Percentiles rank a stretch among this genome's conserved stretches.
Evolutionary conservation across 2,797 vertebrate species (phyloP).

Genomic region (Sebastes oblongus): DNA sequence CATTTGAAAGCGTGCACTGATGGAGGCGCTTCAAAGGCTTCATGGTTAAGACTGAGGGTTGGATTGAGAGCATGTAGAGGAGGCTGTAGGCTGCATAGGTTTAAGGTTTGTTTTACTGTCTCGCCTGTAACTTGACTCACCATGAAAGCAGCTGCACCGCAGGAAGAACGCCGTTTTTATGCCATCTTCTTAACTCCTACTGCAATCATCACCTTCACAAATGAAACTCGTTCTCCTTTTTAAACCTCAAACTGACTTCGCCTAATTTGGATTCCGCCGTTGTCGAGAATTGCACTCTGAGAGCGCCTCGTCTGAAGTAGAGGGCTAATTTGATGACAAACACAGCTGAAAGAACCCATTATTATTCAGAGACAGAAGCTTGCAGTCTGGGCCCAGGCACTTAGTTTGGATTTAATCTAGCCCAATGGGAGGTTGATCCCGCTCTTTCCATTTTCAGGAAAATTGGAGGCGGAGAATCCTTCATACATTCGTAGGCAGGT

Average conservation of each 20-base stretch:
- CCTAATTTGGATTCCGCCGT: constrained; percentile 65
- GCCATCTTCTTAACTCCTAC: constrained; percentile 42
- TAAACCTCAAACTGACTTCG: constrained; percentile 44
- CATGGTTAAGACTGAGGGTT: not conserved
- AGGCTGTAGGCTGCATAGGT: constrained; percentile 18
- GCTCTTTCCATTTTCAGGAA: constrained; percentile 52
- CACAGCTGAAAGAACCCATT: constrained; percentile 71
- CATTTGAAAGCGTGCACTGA: not conserved
- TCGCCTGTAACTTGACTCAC: constrained; percentile 10
- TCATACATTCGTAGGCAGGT: constrained; percentile 31
- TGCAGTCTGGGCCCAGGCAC: constrained; percentile 51
- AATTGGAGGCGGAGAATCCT: constrained; percentile 40
- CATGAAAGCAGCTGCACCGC: constrained; percentile 7
- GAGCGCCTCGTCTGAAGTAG: constrained; percentile 60
- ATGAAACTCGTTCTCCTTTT: constrained; percentile 46
- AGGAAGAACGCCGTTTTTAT: constrained; percentile 18
- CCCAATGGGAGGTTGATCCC: constrained; percentile 62
- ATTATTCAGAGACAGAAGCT: constrained; percentile 66
- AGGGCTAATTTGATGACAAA: constrained; percentile 78
- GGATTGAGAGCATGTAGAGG: constrained; percentile 14
- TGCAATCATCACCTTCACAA: constrained; percentile 48
- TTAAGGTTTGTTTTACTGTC: constrained; percentile 33
- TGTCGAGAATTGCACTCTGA: constrained; percentile 59
- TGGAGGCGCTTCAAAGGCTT: constrained; percentile 49
- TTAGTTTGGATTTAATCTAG: constrained; percentile 68